Base-by-base conservation (phyloP, 2,888 invertebrate species). In the Apomyelois bistriatella region DNA sequence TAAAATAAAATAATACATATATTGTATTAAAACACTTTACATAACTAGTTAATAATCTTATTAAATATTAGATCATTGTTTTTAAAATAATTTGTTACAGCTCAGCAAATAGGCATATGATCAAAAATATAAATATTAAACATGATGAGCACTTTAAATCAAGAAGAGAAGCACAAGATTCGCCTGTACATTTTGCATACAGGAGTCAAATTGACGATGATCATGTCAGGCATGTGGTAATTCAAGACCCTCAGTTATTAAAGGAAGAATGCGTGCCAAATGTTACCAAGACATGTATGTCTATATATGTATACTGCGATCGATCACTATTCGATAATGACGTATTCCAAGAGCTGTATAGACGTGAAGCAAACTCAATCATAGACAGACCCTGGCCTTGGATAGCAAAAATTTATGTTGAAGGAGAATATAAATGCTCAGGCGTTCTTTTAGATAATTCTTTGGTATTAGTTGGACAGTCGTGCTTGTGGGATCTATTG, bases 381-480 rank as follows among this genome's bases (percentile, higher is more conserved):
- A 56, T 58, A 2, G 65, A 65, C 8, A 58, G 73, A 13, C 70
- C 81, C 55, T 93, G 93, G 91, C 95, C 95, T 0, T 96, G 96
- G 96, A 82, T 93, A 66, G 95, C 93, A 0, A 93, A 94, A 64
- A 85, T 97, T 50, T 95, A 92, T 74, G 85, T 92, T 0, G 93
- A 96, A 68, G 96, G 96, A 1, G 74, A 84, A 54, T 94, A 94
- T 58, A 92, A 83, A 65, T 96, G 96, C 69, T 90, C 93, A 42
- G 96, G 95, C 4, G 90, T 94, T 35, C 81, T 96, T 53, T 74
- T 96, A 41, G 92, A 94, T 60, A 70, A 85, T 1, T 80, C 92
- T 13, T 95, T 95, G 95, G 87, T 95, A 51, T 70, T 96, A 54
- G 82, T 92, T 2, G 91, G 90, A 57, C 85, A 90, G 52, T 81